A percentile compares a stretch with the other conserved stretches of the same genome.
Conservation (phyloP, 2,113 vertebrate species). For the Alectura lathami region DNA sequence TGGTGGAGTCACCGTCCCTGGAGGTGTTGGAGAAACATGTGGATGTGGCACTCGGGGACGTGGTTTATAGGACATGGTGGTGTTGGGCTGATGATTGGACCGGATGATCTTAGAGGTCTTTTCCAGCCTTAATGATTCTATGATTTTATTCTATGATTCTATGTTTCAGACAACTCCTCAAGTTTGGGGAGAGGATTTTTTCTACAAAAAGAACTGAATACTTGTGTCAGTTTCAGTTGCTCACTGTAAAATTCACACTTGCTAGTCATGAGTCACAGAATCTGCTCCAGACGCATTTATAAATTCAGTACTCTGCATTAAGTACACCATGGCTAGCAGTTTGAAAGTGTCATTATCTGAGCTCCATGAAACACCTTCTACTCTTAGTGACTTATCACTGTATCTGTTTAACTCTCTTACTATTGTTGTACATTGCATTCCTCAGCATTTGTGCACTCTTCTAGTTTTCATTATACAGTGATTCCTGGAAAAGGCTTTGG, state of each 20-base stretch:
- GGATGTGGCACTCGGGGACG: too few relatives aligned
- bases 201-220: neutral
- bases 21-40: too few relatives aligned
- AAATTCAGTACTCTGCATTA: neutral
- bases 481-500: neutral
- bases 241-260: neutral
- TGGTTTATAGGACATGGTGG: too few relatives aligned
- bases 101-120: too few relatives aligned
- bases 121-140: too few relatives aligned
- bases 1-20: too few relatives aligned
- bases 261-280: neutral
- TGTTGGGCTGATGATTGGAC: too few relatives aligned
- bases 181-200: neutral
- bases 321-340: neutral
- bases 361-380: neutral
- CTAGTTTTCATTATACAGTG: neutral
- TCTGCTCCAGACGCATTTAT: neutral
- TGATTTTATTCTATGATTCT: too few relatives aligned
- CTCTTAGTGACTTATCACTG: neutral
- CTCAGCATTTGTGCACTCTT: neutral
- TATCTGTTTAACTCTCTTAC: neutral
- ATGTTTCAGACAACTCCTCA: neutral
- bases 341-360: neutral
- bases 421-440: neutral
- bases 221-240: neutral